These are phyloP conservation scores for Gallirallus australis DNA, from an alignment of 2,797 vertebrate genomes.

Conservation along the genomic window DNA sequence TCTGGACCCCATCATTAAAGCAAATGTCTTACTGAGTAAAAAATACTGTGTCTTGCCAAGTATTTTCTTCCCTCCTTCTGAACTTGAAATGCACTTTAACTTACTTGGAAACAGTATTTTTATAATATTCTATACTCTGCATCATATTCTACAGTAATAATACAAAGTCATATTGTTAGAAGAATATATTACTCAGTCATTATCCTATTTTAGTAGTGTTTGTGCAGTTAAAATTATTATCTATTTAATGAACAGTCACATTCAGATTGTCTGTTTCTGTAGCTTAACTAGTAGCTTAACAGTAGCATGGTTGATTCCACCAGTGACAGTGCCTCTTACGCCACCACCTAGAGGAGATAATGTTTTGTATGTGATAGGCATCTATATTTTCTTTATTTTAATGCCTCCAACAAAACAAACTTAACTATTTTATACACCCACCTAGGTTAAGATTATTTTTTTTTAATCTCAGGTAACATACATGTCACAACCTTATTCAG, in stretches of 20 bases:
- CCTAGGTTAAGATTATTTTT: not conserved
- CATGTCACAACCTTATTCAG: not conserved
- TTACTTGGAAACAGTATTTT: not conserved
- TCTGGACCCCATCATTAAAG: not conserved
- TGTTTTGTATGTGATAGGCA: not conserved
- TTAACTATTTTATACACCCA: not conserved
- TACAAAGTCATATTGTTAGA: not conserved
- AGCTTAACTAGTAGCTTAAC: not conserved
- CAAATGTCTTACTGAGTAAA: not conserved
- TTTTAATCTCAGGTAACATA: not conserved
- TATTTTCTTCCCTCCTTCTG: not conserved
- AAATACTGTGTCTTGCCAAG: not conserved
- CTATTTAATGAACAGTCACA: not conserved
- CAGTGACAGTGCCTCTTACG: not conserved
- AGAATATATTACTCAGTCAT: not conserved
- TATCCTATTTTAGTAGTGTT: not conserved
- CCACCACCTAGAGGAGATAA: not conserved
- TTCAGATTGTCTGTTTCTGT: not conserved
- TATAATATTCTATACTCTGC: not conserved
- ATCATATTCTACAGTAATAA: not conserved
- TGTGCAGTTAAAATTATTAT: not conserved
- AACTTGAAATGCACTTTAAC: not conserved
- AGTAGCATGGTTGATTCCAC: no score
- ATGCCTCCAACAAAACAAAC: not conserved
- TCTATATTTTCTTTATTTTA: not conserved